Percentiles rank a stretch among this genome's conserved stretches.
Evolutionary conservation across 2,113 vertebrate genomes (phyloP).

Genomic region (Nibea albiflora): DNA sequence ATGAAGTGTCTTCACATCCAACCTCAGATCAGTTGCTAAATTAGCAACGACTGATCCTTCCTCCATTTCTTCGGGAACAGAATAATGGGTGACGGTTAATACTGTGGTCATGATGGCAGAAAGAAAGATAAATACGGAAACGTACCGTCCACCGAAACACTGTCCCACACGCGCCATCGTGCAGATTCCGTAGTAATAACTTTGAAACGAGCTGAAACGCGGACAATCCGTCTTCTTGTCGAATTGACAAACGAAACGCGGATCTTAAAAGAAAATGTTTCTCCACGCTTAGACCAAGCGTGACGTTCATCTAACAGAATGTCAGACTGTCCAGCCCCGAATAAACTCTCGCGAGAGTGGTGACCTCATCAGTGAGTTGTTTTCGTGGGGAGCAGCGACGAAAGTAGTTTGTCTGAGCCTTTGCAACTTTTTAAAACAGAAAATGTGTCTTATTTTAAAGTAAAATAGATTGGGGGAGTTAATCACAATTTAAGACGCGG

Average conservation of each 20-base stretch:
- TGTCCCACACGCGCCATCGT: background rate
- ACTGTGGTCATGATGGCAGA: too few relatives aligned
- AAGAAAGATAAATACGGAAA: conserved; percentile 5
- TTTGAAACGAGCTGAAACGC: background rate
- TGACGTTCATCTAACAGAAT: background rate
- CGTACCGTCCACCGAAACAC: conserved; percentile 45
- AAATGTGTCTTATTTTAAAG: background rate
- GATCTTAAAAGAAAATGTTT: background rate
- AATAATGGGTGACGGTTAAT: too few relatives aligned
- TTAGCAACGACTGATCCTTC: too few relatives aligned
- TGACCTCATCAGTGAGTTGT: conserved; percentile 17
- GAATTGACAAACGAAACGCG: background rate
- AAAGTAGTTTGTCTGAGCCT: background rate
- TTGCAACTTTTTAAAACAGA: background rate
- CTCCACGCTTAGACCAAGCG: background rate
- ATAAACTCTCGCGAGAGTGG: conserved; percentile 9
- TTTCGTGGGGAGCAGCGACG: conserved; percentile 54
- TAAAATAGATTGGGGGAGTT: rapidly evolving
- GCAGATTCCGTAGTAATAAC: too few relatives aligned
- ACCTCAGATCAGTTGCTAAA: too few relatives aligned
- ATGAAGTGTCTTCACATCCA: too few relatives aligned
- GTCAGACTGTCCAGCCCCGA: background rate
- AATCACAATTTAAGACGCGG: rapidly evolving
- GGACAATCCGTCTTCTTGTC: background rate
- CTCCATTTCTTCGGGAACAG: too few relatives aligned